Evolutionary conservation across 2,888 invertebrate genomes (phyloP), one percentile per base, ranked within the genome.

Genomic region (Caradrina kadenii): DNA sequence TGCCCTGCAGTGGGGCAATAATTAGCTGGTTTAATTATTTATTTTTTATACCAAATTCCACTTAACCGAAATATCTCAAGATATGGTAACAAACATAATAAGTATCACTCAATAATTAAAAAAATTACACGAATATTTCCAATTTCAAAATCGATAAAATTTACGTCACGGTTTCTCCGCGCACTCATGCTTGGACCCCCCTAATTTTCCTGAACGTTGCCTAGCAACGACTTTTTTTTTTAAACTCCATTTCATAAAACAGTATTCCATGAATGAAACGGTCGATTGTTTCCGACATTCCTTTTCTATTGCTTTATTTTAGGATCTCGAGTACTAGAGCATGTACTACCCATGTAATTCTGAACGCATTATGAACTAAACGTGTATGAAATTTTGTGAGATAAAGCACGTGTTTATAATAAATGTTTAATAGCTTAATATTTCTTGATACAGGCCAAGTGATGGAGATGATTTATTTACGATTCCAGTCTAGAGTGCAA

Each of bases 301-400:
- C 70, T 76, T 69, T 69, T 22, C 21, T 66, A 75, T 66, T 22
- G n/a, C 61, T 62, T 62, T 71, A 73, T 73, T 71, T 78, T 58
- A 49, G n/a, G 26, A 77, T 72, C 73, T 73, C 73, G 15, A 78
- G 78, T 70, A 69, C 52, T 52, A 50, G 10, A 26, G 22, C 49
- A 31, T 50, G 61, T n/a, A n/a, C 39, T 19, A 15, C 15, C 7
- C 45, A 21, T 71, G 72, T 72, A 52, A 78, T 72, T 58, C 49
- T 5, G 48, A 72, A 39, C 56, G 53, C 42, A 42, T 49, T n/a
- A 48, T 22, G 21, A 5, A 35, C 31, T 11, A 67, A 50, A 48
- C 48, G 22, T 58, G n/a, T 11, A 42, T 73, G 63, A 63, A 78
- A 63, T 54, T 72, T 54, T 63, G n/a, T 45, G 35, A 55, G 26